A percentile compares a stretch with the other conserved stretches of the same genome.
Evolutionary conservation across 2,888 invertebrate genomes (phyloP).

Genomic region (Folsomia candida): DNA sequence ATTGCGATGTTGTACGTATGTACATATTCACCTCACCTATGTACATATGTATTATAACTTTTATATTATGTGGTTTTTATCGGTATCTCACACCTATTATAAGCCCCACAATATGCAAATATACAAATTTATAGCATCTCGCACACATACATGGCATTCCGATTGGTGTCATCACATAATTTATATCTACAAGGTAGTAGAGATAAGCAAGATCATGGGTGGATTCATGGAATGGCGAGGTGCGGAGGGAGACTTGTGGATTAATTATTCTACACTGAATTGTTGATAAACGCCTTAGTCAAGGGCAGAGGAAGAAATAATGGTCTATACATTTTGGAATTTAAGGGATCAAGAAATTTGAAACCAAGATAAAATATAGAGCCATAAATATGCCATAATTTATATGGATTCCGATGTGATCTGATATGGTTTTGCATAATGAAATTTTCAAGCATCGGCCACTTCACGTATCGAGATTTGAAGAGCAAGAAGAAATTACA

Average conservation of each 20-base stretch:
- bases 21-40: neutral
- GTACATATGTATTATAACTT: neutral
- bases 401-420: too few species aligned
- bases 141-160: neutral
- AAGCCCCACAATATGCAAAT: neutral
- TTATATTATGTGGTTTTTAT: neutral
- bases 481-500: too few species aligned
- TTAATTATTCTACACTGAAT: too few species aligned
- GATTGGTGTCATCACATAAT: neutral
- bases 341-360: too few species aligned
- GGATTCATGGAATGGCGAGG: neutral
- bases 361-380: too few species aligned
- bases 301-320: too few species aligned
- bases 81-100: neutral
- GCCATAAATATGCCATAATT: too few species aligned
- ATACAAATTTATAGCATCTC: neutral
- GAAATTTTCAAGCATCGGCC: too few species aligned
- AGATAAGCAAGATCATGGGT: neutral
- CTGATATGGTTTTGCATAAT: too few species aligned
- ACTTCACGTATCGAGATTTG: too few species aligned
- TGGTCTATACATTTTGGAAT: too few species aligned
- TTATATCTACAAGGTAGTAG: neutral
- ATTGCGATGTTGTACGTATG: conserved; percentile 2
- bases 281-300: too few species aligned
- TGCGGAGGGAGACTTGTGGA: neutral